Percentiles rank a stretch among this genome's conserved stretches.
Evolutionary conservation across 2,888 invertebrate species (phyloP).

Genomic region (Cephus rjabovi): DNA sequence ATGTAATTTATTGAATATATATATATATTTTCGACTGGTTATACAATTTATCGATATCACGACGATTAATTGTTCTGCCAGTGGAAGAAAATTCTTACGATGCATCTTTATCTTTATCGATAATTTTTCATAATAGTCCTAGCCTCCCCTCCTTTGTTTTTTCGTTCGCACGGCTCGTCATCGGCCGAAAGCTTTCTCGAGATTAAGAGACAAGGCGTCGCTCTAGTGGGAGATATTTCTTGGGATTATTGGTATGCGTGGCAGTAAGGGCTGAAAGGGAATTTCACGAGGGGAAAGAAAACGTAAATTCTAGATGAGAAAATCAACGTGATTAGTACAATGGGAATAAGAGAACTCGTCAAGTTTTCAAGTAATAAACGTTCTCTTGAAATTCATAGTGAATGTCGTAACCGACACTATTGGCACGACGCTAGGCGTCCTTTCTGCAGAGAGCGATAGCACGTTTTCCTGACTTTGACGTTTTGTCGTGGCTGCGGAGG

Average conservation of each 20-base stretch:
- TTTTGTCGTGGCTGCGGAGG: not conserved
- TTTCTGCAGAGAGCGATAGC: not conserved
- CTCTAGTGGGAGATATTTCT: not conserved
- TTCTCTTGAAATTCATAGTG: not conserved
- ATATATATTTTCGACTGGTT: no score
- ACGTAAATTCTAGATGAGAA: not conserved
- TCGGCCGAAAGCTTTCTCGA: not conserved
- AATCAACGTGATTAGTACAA: not conserved
- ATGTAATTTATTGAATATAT: not conserved
- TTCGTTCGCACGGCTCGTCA: not conserved
- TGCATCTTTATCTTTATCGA: not conserved
- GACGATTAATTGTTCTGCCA: not conserved
- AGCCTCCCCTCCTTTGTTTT: no score
- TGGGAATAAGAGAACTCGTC: not conserved
- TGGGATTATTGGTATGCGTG: not conserved
- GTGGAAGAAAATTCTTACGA: not conserved
- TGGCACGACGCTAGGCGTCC: not conserved
- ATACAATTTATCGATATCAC: not conserved
- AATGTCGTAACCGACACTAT: not conserved
- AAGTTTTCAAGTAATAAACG: not conserved
- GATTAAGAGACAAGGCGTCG: not conserved
- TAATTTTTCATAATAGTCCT: not conserved
- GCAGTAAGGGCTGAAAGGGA: not conserved
- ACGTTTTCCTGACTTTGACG: not conserved
- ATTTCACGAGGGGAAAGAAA: not conserved